Conservation (phyloP, 2,113 vertebrate genomes). For the Aleadryas rufinucha region DNA sequence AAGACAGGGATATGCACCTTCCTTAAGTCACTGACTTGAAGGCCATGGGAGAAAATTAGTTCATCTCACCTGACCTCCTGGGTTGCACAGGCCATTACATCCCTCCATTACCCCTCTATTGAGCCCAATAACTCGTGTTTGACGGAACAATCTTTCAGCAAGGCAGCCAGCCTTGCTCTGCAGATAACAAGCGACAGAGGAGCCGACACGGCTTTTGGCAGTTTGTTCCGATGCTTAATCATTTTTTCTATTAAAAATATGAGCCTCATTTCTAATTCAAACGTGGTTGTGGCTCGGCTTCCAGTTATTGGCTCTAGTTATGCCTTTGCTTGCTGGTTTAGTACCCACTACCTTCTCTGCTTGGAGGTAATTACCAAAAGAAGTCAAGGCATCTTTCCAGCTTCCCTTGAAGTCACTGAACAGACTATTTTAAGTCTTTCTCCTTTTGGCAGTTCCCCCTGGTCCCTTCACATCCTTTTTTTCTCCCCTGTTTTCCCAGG, state of each 20-base stretch:
- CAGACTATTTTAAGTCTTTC: constrained; percentile 2
- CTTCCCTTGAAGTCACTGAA: background rate
- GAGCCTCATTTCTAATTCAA: constrained; percentile 51
- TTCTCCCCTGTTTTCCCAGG: background rate
- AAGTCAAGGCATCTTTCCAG: constrained; percentile 37
- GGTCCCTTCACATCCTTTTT: background rate
- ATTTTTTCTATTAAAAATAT: constrained; percentile 64
- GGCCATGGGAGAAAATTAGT: constrained; percentile 30
- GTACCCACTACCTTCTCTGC: background rate
- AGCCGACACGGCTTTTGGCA: constrained; percentile 12
- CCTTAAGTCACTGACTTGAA: constrained; percentile 23
- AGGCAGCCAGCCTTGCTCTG: constrained; percentile 39
- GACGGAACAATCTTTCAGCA: constrained; percentile 42
- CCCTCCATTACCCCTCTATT: background rate
- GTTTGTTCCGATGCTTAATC: constrained; percentile 51
- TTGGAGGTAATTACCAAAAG: constrained; percentile 5
- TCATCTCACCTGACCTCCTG: constrained; percentile 51
- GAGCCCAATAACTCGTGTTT: constrained; percentile 39
- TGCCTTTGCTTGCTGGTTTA: constrained; percentile 26
- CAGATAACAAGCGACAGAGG: constrained; percentile 41
- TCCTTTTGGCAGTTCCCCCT: background rate
- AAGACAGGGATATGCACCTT: background rate
- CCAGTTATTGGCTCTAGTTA: constrained; percentile 30
- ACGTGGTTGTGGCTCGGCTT: background rate
- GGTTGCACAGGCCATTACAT: constrained; percentile 34